Base-by-base conservation (phyloP, 2,113 vertebrate genomes). In the Rhagologus leucostigma region DNA sequence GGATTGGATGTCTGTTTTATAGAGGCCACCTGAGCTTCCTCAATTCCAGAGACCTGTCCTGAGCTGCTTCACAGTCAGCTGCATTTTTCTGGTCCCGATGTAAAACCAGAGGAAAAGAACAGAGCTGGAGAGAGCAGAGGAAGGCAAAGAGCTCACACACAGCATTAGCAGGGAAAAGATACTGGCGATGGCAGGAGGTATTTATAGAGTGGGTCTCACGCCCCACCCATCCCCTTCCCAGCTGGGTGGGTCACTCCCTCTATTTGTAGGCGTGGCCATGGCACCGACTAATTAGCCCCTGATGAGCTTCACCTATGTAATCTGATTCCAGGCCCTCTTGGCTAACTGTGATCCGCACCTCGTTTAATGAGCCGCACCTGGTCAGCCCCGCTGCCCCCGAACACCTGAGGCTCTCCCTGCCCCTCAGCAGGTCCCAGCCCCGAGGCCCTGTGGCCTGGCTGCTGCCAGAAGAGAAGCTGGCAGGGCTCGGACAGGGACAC, bases 21-120 rank as follows among this genome's bases (percentile, higher is more conserved):
- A 5, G 49, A 55, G 29, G 2, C 1, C 55, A 11, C 1, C 0
- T 0, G 27, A 47, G 24, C 18, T 55, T 21, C 78, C 49, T 13
- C 9, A 30, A 1, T 49, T 55, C 55, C 59, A 60, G 79, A 69
- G 35, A 29, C 6, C 17, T 0, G 1, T 1, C 7, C 55, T 56
- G 59, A 5, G 14, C n/a, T 22, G 35, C 9, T 12, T 60, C 46
- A 32, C 15, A 10, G 8, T 1, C 35, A 30, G 3, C n/a, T 13
- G 20, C 13, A 1, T 32, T 65, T 37, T 65, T 32, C 4, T 3
- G 17, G 70, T 7, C 41, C 55, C 15, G 33, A 18, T 2, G 39
- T 39, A n/a, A 37, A 71, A 32, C 3, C 33, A n/a, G 39, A 55
- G 8, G 3, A 27, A 33, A 44, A 32, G 16, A 30, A 13, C 35